Evolutionary conservation across 2,888 invertebrate genomes (phyloP).

Genomic region (Diplolepis rosae): DNA sequence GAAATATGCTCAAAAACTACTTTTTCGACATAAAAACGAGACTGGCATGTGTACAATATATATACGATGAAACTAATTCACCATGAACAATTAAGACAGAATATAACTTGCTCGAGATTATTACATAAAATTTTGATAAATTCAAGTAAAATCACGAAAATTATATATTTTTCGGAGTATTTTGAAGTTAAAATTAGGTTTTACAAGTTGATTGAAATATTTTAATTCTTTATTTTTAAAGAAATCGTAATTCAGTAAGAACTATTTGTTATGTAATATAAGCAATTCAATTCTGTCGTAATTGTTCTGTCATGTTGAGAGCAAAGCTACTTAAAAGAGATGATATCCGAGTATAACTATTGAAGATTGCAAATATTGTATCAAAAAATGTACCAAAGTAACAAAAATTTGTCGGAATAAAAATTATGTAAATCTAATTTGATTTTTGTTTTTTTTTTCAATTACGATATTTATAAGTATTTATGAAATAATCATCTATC

Average conservation of each 20-base stretch:
- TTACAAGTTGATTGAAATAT: neutral
- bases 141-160: neutral
- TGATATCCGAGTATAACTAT: neutral
- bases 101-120: neutral
- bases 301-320: neutral
- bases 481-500: too few species aligned
- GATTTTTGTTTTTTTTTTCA: neutral
- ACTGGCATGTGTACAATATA: neutral
- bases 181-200: neutral
- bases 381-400: conserved; percentile 3
- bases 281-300: neutral
- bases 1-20: neutral
- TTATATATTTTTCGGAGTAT: neutral
- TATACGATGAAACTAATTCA: neutral
- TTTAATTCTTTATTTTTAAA: neutral
- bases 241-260: neutral
- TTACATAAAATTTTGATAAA: neutral
- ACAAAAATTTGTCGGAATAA: neutral
- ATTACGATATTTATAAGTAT: too few species aligned
- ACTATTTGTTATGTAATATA: too few species aligned
- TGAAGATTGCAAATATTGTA: neutral
- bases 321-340: neutral
- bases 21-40: neutral
- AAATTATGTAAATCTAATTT: neutral
- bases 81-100: neutral